Conservation (phyloP, 2,888 invertebrate genomes). For the Plemyria rubiginata region DNA sequence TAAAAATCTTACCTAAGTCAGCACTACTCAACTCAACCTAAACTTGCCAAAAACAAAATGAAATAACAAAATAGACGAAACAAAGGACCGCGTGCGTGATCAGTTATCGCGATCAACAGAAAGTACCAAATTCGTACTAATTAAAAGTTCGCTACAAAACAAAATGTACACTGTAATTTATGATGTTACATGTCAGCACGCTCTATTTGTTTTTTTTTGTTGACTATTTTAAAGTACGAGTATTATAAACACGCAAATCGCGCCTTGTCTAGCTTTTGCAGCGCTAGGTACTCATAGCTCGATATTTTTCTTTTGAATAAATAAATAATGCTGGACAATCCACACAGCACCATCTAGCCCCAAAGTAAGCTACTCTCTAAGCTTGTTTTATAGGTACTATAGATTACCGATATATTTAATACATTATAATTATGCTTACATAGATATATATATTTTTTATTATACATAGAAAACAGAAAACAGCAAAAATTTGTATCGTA, state of each 20-base stretch:
- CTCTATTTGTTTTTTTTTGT: slow-evolving; percentile 28
- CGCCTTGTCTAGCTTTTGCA: not conserved
- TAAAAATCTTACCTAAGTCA: too few species aligned
- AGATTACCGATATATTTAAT: too few species aligned
- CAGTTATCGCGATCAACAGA: slow-evolving; percentile 60
- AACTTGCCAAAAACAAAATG: not conserved
- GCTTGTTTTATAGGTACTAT: too few species aligned
- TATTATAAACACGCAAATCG: slow-evolving; percentile 19
- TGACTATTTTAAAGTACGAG: slow-evolving; percentile 17
- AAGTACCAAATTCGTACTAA: slow-evolving; percentile 66
- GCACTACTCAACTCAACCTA: not conserved
- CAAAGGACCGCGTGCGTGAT: slow-evolving; percentile 68
- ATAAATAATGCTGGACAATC: too few species aligned
- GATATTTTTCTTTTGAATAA: too few species aligned
- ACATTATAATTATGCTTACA: too few species aligned
- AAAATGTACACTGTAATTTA: slow-evolving; percentile 54
- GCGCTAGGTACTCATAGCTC: not conserved
- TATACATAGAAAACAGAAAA: too few species aligned
- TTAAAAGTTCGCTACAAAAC: slow-evolving; percentile 69
- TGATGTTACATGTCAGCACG: slow-evolving; percentile 40
- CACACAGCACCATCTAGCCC: too few species aligned
- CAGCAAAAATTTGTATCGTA: too few species aligned
- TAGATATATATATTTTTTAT: too few species aligned
- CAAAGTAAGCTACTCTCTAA: too few species aligned
- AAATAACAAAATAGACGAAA: slow-evolving; percentile 46